Conservation (phyloP, 2,888 invertebrate genomes). For the Volucella bombylans region DNA sequence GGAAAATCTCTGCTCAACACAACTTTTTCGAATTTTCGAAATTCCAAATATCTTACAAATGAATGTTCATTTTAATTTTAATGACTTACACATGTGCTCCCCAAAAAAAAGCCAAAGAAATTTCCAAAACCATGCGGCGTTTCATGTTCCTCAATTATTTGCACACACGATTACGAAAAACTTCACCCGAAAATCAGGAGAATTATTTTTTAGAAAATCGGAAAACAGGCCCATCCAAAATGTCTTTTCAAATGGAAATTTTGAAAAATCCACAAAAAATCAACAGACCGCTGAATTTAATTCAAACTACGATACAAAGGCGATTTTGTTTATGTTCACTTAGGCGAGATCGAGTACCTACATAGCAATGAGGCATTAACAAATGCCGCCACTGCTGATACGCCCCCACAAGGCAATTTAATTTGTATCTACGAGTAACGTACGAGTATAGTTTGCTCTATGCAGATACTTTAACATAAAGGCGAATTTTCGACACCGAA, state of each 20-base stretch:
- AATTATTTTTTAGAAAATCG: no score
- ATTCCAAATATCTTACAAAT: conserved; percentile 17
- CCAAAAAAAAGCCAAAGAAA: neutral
- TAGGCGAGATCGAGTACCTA: neutral
- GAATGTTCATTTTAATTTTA: conserved; percentile 10
- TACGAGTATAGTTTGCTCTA: neutral
- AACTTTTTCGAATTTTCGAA: neutral
- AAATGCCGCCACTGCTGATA: conserved; percentile 32
- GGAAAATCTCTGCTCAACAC: neutral
- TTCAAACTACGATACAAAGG: conserved; percentile 19
- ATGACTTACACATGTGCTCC: conserved; percentile 47
- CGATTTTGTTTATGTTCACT: conserved; percentile 31
- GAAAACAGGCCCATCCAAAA: neutral
- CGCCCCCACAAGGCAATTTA: conserved; percentile 34
- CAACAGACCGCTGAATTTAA: neutral
- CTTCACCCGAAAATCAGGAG: conserved; percentile 4
- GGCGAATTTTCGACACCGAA: conserved; percentile 55
- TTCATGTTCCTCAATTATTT: conserved; percentile 25
- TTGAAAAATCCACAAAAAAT: neutral
- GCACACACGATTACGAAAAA: conserved; percentile 17
- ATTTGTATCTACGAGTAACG: conserved; percentile 4
- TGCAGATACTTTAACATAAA: conserved; percentile 10
- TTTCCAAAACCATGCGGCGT: conserved; percentile 27
- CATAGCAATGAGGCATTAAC: conserved; percentile 19
- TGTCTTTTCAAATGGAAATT: conserved; percentile 10